phyloP scores from a whole-genome alignment of 2,797 vertebrate genomes.

The Tragelaphus oryx region DNA sequence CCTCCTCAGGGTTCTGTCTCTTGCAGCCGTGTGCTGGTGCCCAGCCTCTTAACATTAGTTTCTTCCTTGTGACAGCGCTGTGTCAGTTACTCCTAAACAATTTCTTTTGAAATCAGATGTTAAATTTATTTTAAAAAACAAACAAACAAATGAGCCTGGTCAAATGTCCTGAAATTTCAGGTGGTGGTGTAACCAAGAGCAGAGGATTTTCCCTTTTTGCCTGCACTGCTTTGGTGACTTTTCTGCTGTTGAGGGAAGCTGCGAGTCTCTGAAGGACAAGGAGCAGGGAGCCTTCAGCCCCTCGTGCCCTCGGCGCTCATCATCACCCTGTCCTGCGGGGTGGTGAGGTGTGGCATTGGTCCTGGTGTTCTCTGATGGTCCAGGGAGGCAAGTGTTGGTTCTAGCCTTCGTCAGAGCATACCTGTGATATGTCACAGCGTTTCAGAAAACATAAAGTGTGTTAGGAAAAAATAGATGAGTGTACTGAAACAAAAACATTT shows the following conservation, averaged over 20 bases:
- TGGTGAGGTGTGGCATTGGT: neutral
- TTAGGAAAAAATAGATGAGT: neutral
- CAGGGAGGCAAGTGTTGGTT: neutral
- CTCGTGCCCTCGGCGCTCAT: neutral
- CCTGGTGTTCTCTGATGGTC: neutral
- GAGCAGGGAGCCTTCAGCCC: no score
- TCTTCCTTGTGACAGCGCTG: neutral
- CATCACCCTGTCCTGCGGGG: neutral
- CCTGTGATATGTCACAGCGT: neutral
- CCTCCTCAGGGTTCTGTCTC: neutral
- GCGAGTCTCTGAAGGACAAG: neutral
- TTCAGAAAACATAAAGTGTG: neutral
- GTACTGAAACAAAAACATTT: neutral
- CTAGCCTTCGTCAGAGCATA: neutral
- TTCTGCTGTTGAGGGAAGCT: neutral
- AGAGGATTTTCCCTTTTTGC: neutral
- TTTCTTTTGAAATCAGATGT: neutral
- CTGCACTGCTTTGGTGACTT: neutral
- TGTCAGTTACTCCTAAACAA: neutral
- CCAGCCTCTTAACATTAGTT: neutral
- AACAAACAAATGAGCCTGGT: neutral
- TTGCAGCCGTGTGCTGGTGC: neutral
- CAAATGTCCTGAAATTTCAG: neutral
- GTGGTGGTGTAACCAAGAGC: neutral
- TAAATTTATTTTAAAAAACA: neutral